Conservation (phyloP, 2,113 vertebrate genomes). For the Megaceryle torquata region DNA sequence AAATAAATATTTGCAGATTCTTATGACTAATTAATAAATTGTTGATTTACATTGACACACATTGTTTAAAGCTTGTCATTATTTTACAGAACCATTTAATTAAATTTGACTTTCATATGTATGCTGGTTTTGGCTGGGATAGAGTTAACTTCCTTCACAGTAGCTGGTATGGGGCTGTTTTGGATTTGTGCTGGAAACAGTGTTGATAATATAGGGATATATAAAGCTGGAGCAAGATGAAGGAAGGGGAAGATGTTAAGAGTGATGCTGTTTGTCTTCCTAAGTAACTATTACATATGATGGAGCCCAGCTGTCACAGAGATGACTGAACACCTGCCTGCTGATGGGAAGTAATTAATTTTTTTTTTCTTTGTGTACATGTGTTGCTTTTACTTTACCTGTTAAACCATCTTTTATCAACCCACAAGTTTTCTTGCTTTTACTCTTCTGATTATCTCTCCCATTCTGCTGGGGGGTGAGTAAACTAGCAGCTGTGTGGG, state of each 20-base stretch:
- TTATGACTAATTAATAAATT: constrained; percentile 16
- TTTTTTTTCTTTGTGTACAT: background rate
- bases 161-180: background rate
- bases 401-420: background rate
- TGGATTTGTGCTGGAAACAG: background rate
- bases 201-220: background rate
- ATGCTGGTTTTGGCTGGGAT: background rate
- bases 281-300: background rate
- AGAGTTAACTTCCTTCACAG: background rate
- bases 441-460: background rate
- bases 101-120: background rate
- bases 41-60: background rate
- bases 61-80: background rate
- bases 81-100: background rate
- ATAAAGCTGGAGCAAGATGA: background rate
- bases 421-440: background rate
- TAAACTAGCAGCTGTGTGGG: background rate
- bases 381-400: background rate
- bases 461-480: background rate
- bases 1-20: background rate
- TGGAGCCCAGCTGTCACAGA: background rate
- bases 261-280: background rate
- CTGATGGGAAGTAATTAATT: background rate
- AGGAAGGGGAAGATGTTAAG: background rate
- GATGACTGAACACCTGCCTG: too few relatives aligned